Percentiles rank a stretch among this genome's conserved stretches.
Evolutionary conservation across 2,113 vertebrate genomes (phyloP).

Genomic region (Albula glossodonta): DNA sequence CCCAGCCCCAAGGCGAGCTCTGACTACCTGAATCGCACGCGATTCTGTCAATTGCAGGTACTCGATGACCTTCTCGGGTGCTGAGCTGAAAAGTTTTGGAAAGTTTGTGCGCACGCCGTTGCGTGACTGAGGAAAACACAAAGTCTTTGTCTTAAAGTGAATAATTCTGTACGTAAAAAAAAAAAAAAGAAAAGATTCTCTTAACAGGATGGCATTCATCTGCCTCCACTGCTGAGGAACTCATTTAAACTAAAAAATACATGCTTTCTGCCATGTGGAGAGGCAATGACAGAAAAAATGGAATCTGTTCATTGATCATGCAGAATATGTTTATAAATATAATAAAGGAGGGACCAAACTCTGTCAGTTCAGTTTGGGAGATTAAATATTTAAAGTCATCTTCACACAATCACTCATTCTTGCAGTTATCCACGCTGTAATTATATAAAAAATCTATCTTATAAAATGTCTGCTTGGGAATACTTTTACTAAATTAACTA

Average conservation of each 20-base stretch:
- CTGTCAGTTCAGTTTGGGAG: too few relatives aligned
- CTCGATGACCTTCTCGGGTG: slow-evolving; percentile 67
- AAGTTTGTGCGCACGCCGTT: slow-evolving; percentile 64
- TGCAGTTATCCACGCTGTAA: too few relatives aligned
- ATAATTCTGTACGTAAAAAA: slow-evolving; percentile 64
- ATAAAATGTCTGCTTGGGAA: too few relatives aligned
- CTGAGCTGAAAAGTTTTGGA: slow-evolving; percentile 59
- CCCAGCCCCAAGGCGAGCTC: slow-evolving; percentile 54
- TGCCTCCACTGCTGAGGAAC: slow-evolving; percentile 56
- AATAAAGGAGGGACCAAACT: too few relatives aligned
- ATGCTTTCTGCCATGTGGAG: too few relatives aligned
- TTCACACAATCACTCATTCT: too few relatives aligned
- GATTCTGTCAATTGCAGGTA: slow-evolving; percentile 72
- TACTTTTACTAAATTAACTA: too few relatives aligned
- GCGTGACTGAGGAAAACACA: slow-evolving; percentile 79
- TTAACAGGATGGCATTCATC: slow-evolving; percentile 77
- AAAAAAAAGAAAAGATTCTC: slow-evolving; percentile 33
- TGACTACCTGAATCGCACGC: slow-evolving; percentile 71
- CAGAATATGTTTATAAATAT: too few relatives aligned
- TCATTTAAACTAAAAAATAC: slow-evolving; percentile 27
- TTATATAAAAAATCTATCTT: too few relatives aligned
- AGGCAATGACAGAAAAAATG: neutral
- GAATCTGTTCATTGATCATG: too few relatives aligned
- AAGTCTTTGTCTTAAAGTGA: slow-evolving; percentile 70
- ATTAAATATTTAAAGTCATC: too few relatives aligned